Conservation (phyloP, 2,888 invertebrate genomes). For the Exephanes ischioxanthus region DNA sequence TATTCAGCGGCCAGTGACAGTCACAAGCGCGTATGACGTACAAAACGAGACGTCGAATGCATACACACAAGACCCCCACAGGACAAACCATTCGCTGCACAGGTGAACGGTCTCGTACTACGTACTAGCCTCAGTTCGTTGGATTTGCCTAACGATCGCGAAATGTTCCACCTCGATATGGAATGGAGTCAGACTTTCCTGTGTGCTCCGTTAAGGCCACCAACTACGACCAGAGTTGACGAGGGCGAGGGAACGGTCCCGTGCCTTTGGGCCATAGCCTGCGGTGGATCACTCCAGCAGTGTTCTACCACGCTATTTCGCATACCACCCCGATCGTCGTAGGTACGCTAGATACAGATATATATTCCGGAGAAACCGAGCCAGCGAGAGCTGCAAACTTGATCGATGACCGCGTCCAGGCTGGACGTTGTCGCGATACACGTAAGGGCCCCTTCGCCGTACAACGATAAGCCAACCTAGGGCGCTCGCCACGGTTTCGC, state of each 20-base stretch:
- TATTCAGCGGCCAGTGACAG: slow-evolving; percentile 44
- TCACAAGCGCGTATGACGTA: background rate
- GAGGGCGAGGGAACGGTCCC: slow-evolving; percentile 7
- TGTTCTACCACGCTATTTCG: background rate
- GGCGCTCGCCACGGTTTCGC: slow-evolving; percentile 62
- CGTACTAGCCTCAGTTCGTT: slow-evolving; percentile 4
- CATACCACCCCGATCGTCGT: slow-evolving; percentile 5
- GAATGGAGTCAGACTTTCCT: slow-evolving; percentile 27
- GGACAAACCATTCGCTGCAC: background rate
- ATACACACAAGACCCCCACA: background rate
- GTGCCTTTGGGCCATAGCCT: slow-evolving; percentile 21
- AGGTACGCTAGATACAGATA: background rate
- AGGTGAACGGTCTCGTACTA: background rate
- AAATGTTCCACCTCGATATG: slow-evolving; percentile 13
- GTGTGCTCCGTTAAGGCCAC: background rate
- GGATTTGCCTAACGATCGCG: slow-evolving; percentile 36
- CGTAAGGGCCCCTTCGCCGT: slow-evolving; percentile 63
- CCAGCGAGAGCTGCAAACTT: slow-evolving; percentile 58
- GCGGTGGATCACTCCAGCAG: slow-evolving; percentile 19
- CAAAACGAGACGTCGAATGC: background rate
- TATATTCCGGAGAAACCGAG: slow-evolving; percentile 36
- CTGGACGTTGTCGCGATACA: slow-evolving; percentile 68
- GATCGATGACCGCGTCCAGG: slow-evolving; percentile 68
- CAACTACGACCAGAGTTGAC: background rate
- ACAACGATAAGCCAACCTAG: slow-evolving; percentile 63